A percentile compares a stretch with the other conserved stretches of the same genome.
These are phyloP conservation scores for Entelurus aequoreus DNA, from an alignment of 2,113 vertebrate species.

Conservation along the genomic window DNA sequence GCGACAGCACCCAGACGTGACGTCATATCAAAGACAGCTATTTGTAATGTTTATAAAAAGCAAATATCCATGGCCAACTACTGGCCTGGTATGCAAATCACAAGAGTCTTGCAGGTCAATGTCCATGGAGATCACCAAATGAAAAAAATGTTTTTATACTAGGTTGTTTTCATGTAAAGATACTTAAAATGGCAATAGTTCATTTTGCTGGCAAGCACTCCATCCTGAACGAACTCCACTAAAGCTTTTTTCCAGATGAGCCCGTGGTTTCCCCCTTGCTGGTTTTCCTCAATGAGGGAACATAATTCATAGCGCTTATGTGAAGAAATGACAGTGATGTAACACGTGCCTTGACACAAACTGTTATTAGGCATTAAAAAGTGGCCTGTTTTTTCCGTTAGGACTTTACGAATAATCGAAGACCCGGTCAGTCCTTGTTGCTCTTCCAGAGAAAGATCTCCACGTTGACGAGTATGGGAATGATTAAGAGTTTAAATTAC, in stretches of 20 bases:
- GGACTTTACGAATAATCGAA: conserved; percentile 2
- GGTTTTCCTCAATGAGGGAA: conserved; percentile 22
- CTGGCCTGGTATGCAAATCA: no score
- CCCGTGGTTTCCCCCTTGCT: conserved; percentile 10
- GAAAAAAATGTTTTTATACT: no score
- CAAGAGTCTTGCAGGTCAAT: no score
- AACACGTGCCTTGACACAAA: conserved; percentile 4
- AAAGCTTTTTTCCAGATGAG: conserved; percentile 58
- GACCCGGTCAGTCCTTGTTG: conserved; percentile 10
- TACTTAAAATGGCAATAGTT: no score
- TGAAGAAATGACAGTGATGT: conserved; percentile 12
- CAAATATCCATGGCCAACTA: no score
- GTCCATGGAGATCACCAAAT: no score
- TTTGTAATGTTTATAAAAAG: no score
- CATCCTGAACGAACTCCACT: conserved; percentile 17
- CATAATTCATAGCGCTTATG: conserved; percentile 23
- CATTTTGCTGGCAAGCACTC: background rate
- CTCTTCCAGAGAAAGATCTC: conserved; percentile 7
- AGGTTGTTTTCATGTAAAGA: no score
- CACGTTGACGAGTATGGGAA: conserved; percentile 34
- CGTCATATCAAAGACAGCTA: no score
- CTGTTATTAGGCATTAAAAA: conserved; percentile 10
- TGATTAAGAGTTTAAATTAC: conserved; percentile 50
- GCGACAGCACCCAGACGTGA: no score
- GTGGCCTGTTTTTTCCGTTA: conserved; percentile 17